Conservation (phyloP, 30 jellyfish, hydroid and myxozoan genomes). For the Clytia hemisphaerica region DNA sequence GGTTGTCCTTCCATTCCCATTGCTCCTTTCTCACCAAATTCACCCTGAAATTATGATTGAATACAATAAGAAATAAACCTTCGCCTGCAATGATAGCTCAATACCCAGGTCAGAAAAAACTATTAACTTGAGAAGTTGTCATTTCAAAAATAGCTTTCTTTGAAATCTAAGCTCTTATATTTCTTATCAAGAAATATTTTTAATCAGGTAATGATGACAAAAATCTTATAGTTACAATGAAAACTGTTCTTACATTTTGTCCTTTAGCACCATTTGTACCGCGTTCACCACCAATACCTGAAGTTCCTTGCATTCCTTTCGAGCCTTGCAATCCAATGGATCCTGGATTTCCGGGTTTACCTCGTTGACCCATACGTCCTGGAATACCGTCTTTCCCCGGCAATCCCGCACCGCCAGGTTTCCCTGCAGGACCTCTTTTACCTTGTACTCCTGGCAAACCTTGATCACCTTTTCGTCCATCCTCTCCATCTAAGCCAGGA, state of each 20-base stretch:
- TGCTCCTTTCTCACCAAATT: background rate
- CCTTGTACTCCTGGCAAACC: background rate
- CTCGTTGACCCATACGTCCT: background rate
- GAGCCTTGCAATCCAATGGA: conserved; percentile 10
- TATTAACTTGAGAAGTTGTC: no score
- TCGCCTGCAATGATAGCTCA: no score
- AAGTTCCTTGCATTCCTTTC: background rate
- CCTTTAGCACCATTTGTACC: conserved; percentile 17
- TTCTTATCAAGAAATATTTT: no score
- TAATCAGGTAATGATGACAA: no score
- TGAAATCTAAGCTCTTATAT: no score
- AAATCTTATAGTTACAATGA: background rate
- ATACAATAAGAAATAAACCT: background rate
- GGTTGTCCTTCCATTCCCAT: background rate
- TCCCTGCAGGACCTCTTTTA: background rate
- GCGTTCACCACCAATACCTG: conserved; percentile 11
- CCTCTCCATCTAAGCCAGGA: background rate
- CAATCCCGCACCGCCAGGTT: background rate
- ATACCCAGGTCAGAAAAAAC: no score
- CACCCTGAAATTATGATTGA: no score
- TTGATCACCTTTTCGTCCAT: background rate
- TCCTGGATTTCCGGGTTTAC: conserved; percentile 9
- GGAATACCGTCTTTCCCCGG: background rate
- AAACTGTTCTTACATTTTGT: background rate
- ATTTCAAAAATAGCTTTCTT: no score